Base-by-base conservation (phyloP, 2,888 invertebrate species). In the Ormyrus thymus region DNA sequence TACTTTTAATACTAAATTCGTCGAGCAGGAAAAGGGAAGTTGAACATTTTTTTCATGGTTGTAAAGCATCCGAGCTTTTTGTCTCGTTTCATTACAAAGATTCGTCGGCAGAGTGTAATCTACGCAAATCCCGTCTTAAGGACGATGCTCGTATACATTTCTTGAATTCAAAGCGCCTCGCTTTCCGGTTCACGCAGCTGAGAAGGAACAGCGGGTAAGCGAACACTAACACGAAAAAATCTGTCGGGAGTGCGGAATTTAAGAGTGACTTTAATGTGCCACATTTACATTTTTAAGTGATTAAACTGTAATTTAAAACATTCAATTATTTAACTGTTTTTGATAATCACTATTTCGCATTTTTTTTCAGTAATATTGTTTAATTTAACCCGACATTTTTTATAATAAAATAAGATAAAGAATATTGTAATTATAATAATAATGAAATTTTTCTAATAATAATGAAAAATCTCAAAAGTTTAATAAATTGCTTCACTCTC, bases 81-180 rank as follows among this genome's bases (percentile, higher is more conserved):
- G 51, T 62, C 51, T 71, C 71, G 61, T 51, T 71, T 71, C 45
- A 69, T 59, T 59, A 59, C 61, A 59, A 51, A 51, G 59, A 71
- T 71, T 59, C 71, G 71, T 71, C 77, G 61, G 56, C 58, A 61
- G 29, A 79, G 76, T 70, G 72, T 82, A 82, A 83, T 83, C 81
- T 81, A 78, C 76, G 80, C 79, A 81, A 83, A 83, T 82, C 83
- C 83, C 50, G 50, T 71, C 79, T 81, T 81, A 81, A 82, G 78
- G 64, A 61, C 70, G 48, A 77, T 56, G 61, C 79, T 74, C 68
- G 68, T 71, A 56, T 71, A 53, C 53, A 62, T 61, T 61, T 45
- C 71, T 71, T 71, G 45, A 71, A 71, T 61, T 71, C 71, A 71
- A 62, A 61, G 53, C 61, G 11, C 11, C 53, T 71, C 71, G 51